A percentile compares a stretch with the other conserved stretches of the same genome.
phyloP scores from a whole-genome alignment of 2,888 invertebrate genomes.

The Oscheius myriophilus region DNA sequence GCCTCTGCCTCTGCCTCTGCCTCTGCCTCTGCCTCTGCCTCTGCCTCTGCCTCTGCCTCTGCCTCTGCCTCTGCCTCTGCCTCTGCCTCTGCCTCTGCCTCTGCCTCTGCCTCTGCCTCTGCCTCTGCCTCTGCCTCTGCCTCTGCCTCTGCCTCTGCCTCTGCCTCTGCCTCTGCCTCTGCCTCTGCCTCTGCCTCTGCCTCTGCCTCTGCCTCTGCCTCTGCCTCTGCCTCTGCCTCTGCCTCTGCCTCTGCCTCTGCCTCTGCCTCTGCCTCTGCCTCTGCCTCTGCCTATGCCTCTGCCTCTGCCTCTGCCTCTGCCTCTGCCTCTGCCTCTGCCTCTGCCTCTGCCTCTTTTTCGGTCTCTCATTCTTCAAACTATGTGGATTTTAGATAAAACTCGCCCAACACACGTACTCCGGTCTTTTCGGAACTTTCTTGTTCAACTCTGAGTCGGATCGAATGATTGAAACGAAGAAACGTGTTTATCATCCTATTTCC shows the following conservation, averaged over 20 bases:
- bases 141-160: slow-evolving; percentile 39
- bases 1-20: slow-evolving; percentile 35
- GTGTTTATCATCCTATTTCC: slow-evolving; percentile 29
- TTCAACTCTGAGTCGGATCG: slow-evolving; percentile 60
- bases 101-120: slow-evolving; percentile 56
- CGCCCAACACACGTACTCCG: slow-evolving; percentile 92
- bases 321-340: slow-evolving; percentile 40
- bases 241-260: slow-evolving; percentile 35
- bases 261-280: slow-evolving; percentile 39
- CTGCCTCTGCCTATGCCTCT: slow-evolving; percentile 41
- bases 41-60: slow-evolving; percentile 56
- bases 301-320: slow-evolving; percentile 35
- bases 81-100: slow-evolving; percentile 39
- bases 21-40: slow-evolving; percentile 39
- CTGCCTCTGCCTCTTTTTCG: slow-evolving; percentile 36
- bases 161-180: slow-evolving; percentile 56
- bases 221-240: slow-evolving; percentile 56
- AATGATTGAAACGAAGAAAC: slow-evolving; percentile 29
- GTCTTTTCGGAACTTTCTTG: slow-evolving; percentile 94
- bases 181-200: slow-evolving; percentile 35
- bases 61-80: slow-evolving; percentile 35
- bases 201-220: slow-evolving; percentile 39
- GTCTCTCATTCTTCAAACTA: slow-evolving; percentile 48
- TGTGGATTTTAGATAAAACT: slow-evolving; percentile 82
- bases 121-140: slow-evolving; percentile 35